Evolutionary conservation across 2,888 invertebrate genomes (phyloP).

Genomic region (Panopea generosa): DNA sequence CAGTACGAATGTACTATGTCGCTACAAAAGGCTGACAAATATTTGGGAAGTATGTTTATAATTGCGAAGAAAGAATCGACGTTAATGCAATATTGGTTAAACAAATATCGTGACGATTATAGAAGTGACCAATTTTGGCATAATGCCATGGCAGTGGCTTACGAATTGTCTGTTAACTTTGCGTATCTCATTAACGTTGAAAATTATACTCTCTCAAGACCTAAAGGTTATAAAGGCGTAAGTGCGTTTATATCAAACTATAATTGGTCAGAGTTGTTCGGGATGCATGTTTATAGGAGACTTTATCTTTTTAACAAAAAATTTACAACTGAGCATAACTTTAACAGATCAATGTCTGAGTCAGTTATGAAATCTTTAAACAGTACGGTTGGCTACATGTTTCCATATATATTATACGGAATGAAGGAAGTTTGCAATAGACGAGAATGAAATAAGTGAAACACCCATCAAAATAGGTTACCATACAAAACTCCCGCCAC

Average conservation of each 20-base stretch:
- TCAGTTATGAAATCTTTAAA: constrained; percentile 18
- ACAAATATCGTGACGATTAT: constrained; percentile 20
- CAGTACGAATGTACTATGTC: too few relatives aligned
- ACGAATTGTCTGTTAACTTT: background rate
- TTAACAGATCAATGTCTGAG: background rate
- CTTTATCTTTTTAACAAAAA: background rate
- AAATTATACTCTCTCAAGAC: constrained; percentile 14
- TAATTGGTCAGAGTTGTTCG: constrained; percentile 20
- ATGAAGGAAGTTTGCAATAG: too few relatives aligned
- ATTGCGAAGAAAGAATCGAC: constrained; percentile 32
- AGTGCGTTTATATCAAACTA: constrained; percentile 6
- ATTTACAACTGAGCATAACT: too few relatives aligned
- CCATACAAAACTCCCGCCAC: too few relatives aligned
- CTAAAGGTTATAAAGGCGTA: background rate
- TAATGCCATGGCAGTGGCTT: constrained; percentile 30
- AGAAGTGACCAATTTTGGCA: constrained; percentile 10
- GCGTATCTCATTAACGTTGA: constrained; percentile 10
- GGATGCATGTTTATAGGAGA: constrained; percentile 20
- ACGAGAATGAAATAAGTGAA: too few relatives aligned
- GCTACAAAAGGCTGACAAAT: too few relatives aligned
- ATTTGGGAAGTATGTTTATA: too few relatives aligned
- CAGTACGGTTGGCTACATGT: constrained; percentile 31
- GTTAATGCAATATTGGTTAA: constrained; percentile 26
- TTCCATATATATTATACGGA: constrained; percentile 12
- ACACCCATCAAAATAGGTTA: too few relatives aligned